Evolutionary conservation across 2,113 vertebrate species (phyloP).

Genomic region (Labeo catla): DNA sequence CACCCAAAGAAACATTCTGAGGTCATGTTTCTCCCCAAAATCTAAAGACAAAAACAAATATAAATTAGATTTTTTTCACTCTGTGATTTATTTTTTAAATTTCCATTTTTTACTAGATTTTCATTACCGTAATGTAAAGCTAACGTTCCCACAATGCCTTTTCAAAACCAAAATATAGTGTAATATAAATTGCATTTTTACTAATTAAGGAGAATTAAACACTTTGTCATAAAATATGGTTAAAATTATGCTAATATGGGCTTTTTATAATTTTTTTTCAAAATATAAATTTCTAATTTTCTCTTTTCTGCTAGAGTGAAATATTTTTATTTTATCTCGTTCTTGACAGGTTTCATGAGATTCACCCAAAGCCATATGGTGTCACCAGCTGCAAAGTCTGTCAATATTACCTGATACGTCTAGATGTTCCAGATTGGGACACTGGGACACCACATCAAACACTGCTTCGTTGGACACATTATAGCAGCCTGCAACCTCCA

Average conservation of each 20-base stretch:
- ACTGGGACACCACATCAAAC: slow-evolving; percentile 94
- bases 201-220: no score
- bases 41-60: no score
- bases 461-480: slow-evolving; percentile 95
- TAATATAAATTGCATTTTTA: no score
- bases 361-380: background rate
- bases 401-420: slow-evolving; percentile 91
- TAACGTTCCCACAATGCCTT: background rate
- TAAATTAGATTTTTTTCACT: no score
- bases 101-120: no score
- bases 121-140: background rate
- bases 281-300: background rate
- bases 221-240: no score
- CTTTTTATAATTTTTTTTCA: background rate
- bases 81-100: no score
- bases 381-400: background rate
- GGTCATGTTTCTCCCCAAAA: no score
- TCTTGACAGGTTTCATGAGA: background rate
- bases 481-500: slow-evolving; percentile 93
- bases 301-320: background rate
- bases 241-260: background rate
- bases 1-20: no score
- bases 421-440: slow-evolving; percentile 94
- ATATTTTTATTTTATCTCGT: background rate
- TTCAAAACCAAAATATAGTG: background rate